These are phyloP conservation scores for Stenchaetothrips biformis DNA, from an alignment of 2,888 invertebrate species.

Conservation along the genomic window DNA sequence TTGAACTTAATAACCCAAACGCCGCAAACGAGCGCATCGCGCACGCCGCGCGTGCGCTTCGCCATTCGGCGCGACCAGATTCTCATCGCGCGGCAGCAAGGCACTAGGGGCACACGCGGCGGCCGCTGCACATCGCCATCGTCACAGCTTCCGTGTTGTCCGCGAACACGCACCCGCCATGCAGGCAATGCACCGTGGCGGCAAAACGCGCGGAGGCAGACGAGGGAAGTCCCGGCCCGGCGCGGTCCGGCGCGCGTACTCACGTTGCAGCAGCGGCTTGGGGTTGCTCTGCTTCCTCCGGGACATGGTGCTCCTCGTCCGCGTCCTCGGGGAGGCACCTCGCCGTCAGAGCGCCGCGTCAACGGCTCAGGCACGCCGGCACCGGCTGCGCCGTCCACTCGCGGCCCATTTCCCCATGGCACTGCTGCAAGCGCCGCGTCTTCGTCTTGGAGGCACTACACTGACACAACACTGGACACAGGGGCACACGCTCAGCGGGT, in stretches of 20 bases:
- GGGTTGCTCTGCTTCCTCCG: constrained; percentile 10
- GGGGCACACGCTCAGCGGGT: neutral
- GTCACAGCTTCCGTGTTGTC: too few species aligned
- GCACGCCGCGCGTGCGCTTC: too few species aligned
- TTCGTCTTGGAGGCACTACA: neutral
- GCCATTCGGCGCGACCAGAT: too few species aligned
- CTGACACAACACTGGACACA: neutral
- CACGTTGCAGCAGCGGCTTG: constrained; percentile 15
- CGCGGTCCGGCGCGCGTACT: neutral
- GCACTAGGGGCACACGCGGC: too few species aligned
- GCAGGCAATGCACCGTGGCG: too few species aligned
- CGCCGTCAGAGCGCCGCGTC: neutral
- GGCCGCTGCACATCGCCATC: too few species aligned
- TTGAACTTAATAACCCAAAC: too few species aligned
- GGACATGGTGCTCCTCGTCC: neutral
- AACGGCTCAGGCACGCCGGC: neutral
- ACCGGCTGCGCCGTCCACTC: neutral
- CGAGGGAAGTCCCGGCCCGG: too few species aligned
- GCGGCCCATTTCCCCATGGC: neutral
- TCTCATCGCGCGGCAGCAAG: too few species aligned
- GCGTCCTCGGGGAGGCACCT: neutral
- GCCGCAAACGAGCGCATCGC: too few species aligned
- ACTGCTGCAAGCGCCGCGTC: neutral
- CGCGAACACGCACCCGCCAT: too few species aligned
- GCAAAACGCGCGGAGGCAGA: too few species aligned